Evolutionary conservation across 2,113 vertebrate species (phyloP).

Genomic region (Brachypteracias leptosomus): DNA sequence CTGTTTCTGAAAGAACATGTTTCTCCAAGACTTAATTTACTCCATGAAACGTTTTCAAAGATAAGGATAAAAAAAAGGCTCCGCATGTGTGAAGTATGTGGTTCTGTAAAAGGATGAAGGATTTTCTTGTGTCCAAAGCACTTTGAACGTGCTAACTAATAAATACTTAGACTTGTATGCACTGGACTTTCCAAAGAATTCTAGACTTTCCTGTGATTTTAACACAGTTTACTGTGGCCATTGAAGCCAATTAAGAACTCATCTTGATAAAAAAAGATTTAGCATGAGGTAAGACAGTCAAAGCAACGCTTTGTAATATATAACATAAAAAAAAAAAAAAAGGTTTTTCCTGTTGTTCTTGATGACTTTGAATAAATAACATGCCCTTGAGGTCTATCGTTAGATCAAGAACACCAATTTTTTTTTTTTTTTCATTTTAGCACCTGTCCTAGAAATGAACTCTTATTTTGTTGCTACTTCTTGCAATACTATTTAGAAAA

Average conservation of each 20-base stretch:
- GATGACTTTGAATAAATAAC: neutral
- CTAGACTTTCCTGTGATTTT: neutral
- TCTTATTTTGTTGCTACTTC: neutral
- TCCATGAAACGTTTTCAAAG: neutral
- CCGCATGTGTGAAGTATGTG: fast-evolving
- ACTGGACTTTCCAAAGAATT: neutral
- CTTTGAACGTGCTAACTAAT: neutral
- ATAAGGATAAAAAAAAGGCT: neutral
- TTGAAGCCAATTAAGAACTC: neutral
- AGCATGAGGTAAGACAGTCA: neutral
- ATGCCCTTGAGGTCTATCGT: too few relatives aligned
- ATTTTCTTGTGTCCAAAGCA: neutral
- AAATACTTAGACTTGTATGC: neutral
- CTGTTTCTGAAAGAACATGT: neutral
- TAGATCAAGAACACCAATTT: too few relatives aligned
- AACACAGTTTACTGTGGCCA: neutral
- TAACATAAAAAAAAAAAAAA: neutral
- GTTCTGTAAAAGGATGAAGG: neutral
- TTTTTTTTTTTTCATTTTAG: neutral
- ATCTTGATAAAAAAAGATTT: neutral
- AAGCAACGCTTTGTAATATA: neutral
- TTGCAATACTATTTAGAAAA: neutral
- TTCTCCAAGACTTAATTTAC: neutral
- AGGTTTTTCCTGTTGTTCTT: neutral
- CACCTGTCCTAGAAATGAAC: neutral